A percentile compares a stretch with the other conserved stretches of the same genome.
These are phyloP conservation scores for Callipepla californica DNA, from an alignment of 2,113 vertebrate genomes.

Conservation along the genomic window DNA sequence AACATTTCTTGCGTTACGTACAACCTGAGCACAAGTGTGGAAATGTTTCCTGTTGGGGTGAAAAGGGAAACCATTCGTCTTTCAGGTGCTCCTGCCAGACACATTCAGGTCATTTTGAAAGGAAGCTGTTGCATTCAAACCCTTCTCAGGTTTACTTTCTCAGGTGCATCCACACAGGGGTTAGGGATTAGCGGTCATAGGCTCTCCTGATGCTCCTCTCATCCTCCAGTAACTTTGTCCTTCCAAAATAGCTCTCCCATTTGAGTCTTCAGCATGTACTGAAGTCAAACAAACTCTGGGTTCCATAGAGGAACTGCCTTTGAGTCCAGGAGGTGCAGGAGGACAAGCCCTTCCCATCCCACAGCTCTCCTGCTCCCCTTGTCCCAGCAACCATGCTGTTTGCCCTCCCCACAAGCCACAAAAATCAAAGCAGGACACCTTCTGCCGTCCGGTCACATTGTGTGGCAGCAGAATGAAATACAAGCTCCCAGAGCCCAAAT, in stretches of 20 bases:
- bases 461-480: not conserved
- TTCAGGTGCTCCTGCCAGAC: not conserved
- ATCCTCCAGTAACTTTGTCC: not conserved
- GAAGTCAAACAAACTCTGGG: not conserved
- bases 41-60: constrained; percentile 36
- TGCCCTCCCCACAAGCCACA: not conserved
- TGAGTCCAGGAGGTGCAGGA: not conserved
- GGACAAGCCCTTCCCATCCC: not conserved
- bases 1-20: not conserved
- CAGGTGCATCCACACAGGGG: not conserved
- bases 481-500: not conserved
- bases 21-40: not conserved
- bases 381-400: not conserved
- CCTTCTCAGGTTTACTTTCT: not conserved
- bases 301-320: not conserved
- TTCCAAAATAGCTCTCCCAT: not conserved
- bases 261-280: not conserved
- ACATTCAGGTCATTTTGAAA: not conserved
- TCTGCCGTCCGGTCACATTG: not conserved
- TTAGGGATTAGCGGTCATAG: not conserved
- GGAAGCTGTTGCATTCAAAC: not conserved
- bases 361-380: not conserved
- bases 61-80: constrained; percentile 16
- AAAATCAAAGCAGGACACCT: not conserved
- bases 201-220: not conserved